Evolutionary conservation across 2,797 vertebrate species (phyloP).

Genomic region (Lates japonicus): DNA sequence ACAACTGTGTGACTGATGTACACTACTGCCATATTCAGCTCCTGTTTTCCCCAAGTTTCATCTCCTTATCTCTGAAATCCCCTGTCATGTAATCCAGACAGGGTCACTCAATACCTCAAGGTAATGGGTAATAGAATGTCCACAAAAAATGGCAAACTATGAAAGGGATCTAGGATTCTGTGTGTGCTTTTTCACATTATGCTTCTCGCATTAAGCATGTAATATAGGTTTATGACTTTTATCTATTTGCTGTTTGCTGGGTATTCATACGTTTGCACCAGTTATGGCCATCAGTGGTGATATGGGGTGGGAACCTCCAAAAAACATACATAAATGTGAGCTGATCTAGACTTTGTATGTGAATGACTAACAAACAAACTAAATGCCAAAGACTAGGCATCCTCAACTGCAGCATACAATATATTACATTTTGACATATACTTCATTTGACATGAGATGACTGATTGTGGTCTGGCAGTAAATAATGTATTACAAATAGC

Average conservation of each 20-base stretch:
- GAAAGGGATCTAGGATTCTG: not conserved
- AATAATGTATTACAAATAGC: constrained; percentile 57
- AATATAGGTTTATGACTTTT: not conserved
- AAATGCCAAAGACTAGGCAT: not conserved
- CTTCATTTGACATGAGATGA: constrained; percentile 40
- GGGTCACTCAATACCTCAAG: constrained; percentile 18
- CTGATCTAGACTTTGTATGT: not conserved
- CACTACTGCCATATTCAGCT: constrained; percentile 31
- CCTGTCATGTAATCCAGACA: constrained; percentile 49
- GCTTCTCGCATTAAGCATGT: not conserved
- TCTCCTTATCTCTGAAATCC: constrained; percentile 57
- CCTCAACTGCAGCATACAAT: not conserved
- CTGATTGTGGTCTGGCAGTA: constrained; percentile 26
- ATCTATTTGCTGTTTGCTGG: not conserved
- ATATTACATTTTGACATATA: constrained; percentile 39
- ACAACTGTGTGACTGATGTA: constrained; percentile 37
- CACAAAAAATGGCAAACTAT: constrained; percentile 22
- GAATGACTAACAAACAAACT: no score
- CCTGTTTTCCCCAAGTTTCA: constrained; percentile 12
- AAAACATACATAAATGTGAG: not conserved
- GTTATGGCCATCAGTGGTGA: not conserved
- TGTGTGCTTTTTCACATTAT: not conserved
- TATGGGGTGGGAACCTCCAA: not conserved
- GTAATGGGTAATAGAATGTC: constrained; percentile 5
- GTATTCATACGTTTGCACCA: not conserved